These are phyloP conservation scores for Drosophila cracens DNA, from an alignment of 2,888 invertebrate genomes.

Conservation along the genomic window DNA sequence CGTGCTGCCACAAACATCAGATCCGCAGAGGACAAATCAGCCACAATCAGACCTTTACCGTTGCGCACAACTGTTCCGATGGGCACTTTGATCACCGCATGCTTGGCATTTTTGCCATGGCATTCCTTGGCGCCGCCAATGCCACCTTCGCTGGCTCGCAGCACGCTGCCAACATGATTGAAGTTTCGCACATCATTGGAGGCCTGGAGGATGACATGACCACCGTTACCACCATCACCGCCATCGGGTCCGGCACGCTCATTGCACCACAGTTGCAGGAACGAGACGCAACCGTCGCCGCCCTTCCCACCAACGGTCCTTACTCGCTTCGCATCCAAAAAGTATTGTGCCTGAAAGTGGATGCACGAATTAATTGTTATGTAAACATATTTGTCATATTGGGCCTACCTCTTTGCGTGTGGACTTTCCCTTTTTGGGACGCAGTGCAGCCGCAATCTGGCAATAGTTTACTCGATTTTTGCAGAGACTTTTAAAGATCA, in stretches of 20 bases:
- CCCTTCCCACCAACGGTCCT: constrained; percentile 93
- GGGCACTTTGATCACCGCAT: constrained; percentile 91
- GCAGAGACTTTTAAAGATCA: constrained; percentile 14
- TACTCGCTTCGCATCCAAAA: constrained; percentile 90
- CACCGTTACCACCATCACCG: constrained; percentile 98
- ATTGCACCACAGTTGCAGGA: constrained; percentile 92
- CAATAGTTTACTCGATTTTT: constrained; percentile 43
- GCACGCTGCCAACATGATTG: constrained; percentile 87
- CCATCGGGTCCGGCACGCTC: constrained; percentile 92
- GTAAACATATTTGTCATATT: constrained; percentile 28
- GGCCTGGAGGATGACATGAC: constrained; percentile 95
- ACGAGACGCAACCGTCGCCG: constrained; percentile 96
- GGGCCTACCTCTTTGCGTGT: constrained; percentile 82
- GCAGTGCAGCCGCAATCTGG: constrained; percentile 80
- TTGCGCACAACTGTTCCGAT: constrained; percentile 91
- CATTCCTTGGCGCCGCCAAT: constrained; percentile 91
- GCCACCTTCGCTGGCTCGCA: constrained; percentile 89
- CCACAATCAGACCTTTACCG: constrained; percentile 86
- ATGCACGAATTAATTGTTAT: constrained; percentile 20
- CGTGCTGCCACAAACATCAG: constrained; percentile 96
- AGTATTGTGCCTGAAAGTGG: constrained; percentile 86
- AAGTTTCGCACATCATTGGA: constrained; percentile 89
- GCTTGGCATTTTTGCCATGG: constrained; percentile 92
- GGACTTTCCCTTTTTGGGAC: constrained; percentile 86
- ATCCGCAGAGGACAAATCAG: constrained; percentile 88